phyloP scores from a whole-genome alignment of 2,888 invertebrate genomes.

The Phymatocera aterrima region DNA sequence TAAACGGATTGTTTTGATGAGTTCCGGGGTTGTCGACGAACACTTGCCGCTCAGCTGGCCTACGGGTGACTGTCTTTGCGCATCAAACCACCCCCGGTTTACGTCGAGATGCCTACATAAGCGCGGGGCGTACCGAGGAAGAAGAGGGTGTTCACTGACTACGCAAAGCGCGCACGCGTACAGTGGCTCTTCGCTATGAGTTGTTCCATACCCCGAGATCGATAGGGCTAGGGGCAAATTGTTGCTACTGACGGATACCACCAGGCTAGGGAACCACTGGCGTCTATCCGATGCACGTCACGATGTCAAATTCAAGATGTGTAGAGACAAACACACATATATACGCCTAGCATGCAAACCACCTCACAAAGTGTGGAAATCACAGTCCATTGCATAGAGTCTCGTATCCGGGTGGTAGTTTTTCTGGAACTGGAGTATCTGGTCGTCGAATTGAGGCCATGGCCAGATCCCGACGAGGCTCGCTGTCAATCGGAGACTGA shows the following conservation, averaged over 20 bases:
- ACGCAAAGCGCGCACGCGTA: slow-evolving; percentile 45
- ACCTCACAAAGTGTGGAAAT: background rate
- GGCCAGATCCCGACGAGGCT: slow-evolving; percentile 45
- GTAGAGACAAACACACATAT: background rate
- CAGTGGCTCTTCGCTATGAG: slow-evolving; percentile 38
- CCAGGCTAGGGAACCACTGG: slow-evolving; percentile 43
- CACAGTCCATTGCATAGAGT: background rate
- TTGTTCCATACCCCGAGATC: slow-evolving; percentile 34
- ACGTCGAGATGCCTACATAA: slow-evolving; percentile 50
- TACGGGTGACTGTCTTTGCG: slow-evolving; percentile 46
- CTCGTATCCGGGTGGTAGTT: slow-evolving; percentile 10
- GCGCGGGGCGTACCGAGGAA: slow-evolving; percentile 49
- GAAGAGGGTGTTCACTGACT: slow-evolving; percentile 51
- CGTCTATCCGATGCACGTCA: slow-evolving; percentile 17
- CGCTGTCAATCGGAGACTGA: slow-evolving; percentile 5
- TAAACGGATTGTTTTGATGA: slow-evolving; percentile 34
- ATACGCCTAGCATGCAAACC: background rate
- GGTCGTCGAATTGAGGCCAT: slow-evolving; percentile 40
- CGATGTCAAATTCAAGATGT: background rate
- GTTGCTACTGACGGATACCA: background rate
- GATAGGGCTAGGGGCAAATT: slow-evolving; percentile 23
- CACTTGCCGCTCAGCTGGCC: slow-evolving; percentile 47
- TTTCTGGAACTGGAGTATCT: slow-evolving; percentile 19
- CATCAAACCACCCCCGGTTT: slow-evolving; percentile 46
- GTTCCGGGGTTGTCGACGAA: slow-evolving; percentile 53